Evolutionary conservation across 2,113 vertebrate genomes (phyloP).

Genomic region (Tinamus guttatus): DNA sequence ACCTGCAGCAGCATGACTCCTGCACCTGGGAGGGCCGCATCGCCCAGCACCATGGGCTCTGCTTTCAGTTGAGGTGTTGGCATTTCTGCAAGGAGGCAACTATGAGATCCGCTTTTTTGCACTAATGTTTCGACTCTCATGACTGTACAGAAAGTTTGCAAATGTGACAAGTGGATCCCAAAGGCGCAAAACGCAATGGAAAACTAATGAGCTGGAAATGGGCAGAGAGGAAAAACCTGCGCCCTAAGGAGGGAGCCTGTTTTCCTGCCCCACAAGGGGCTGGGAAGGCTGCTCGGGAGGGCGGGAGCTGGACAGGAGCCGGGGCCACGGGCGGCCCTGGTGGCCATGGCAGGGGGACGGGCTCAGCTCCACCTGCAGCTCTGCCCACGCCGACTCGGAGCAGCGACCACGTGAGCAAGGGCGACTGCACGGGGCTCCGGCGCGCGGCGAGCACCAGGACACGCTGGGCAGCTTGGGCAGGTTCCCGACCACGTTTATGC

Average conservation of each 20-base stretch:
- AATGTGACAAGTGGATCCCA: background rate
- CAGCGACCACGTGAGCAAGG: background rate
- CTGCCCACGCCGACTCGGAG: accelerated
- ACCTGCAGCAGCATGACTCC: accelerated
- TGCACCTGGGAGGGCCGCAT: no score
- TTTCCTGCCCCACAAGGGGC: background rate
- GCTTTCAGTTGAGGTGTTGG: background rate
- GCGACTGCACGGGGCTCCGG: background rate
- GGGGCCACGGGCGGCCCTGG: no score
- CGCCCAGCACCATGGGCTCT: background rate
- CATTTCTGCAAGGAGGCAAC: background rate
- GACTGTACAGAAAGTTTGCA: background rate
- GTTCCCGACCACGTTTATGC: background rate
- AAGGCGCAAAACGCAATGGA: background rate
- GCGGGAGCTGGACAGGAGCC: no score
- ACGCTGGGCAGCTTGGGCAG: background rate
- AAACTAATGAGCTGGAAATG: background rate
- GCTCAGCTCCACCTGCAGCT: no score
- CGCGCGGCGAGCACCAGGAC: background rate
- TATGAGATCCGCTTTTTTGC: background rate
- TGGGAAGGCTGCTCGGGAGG: background rate
- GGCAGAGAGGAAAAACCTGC: background rate
- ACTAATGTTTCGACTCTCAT: background rate
- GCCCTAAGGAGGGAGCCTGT: background rate
- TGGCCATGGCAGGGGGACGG: no score